Base-by-base conservation (phyloP, 1,140 invertebrate genomes). In the Zaprionus nigranus region DNA sequence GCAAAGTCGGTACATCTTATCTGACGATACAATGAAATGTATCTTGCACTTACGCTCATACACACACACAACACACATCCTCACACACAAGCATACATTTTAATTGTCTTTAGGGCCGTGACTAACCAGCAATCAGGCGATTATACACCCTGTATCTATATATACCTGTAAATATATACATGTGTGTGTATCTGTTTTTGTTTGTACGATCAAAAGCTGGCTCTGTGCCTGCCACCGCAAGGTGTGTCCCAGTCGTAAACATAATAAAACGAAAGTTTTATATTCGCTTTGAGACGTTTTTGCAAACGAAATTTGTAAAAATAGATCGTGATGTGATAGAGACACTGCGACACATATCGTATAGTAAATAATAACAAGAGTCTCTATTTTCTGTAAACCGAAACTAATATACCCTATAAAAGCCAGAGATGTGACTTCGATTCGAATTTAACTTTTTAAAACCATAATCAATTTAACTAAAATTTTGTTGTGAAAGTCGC, bases 301-400 rank as follows among this genome's bases (percentile, higher is more conserved):
- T 73, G 85, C 85, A 90, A 90, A 86, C 73, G 76, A 81, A 80
- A 72, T 82, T 77, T 75, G 79, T 82, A 58, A 90, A 90, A 90
- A 90, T 90, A 90, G 85, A 82, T 79, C 85, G 80, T 82, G 86
- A 90, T 77, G 78, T 72, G 79, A 73, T 72, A 81, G 68, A 81
- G 75, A 81, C 78, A 22, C 62, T 64, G 72, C 63, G 62, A 54
- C 68, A 84, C 56, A 73, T 24, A 79, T 73, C 76, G 74, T 61
- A 79, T 73, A 79, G 74, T 61, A 75, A 84, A 78, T 81, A 69
- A 72, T 75, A 69, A 68, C 20, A 46, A 62, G 46, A 40, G 30
- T 30, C 49, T 49, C 30, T 38, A 34, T 34, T 57, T 60, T 54
- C 57, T 49, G 49, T 71, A 82, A 71, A 66, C 62, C 75, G 58